phyloP scores from a whole-genome alignment of 2,888 invertebrate species.

The Meiosimyza platycephala region DNA sequence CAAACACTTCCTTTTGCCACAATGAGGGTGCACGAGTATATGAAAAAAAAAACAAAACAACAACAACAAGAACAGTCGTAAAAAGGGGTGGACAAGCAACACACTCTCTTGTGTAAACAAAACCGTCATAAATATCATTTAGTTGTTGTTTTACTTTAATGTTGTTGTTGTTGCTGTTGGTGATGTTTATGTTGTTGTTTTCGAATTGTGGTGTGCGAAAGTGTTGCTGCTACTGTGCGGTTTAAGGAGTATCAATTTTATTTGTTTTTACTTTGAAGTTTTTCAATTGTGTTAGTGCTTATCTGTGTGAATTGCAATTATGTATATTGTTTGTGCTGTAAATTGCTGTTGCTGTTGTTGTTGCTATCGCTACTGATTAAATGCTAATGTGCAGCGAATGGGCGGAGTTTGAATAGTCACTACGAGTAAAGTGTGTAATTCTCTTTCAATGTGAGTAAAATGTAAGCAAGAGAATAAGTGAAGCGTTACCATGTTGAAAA shows the following conservation, averaged over 20 bases:
- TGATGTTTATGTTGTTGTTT: conserved; percentile 18
- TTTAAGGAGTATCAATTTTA: conserved; percentile 26
- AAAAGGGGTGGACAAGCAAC: conserved; percentile 44
- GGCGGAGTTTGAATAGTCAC: no score
- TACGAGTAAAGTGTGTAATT: no score
- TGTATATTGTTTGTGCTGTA: neutral
- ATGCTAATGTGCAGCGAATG: no score
- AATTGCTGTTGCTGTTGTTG: neutral
- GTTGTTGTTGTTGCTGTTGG: conserved; percentile 18
- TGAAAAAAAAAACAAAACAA: neutral
- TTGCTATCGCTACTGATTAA: neutral
- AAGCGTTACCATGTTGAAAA: no score
- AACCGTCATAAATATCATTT: conserved; percentile 3
- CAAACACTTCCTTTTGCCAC: no score
- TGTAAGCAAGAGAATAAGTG: no score
- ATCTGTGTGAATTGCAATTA: conserved; percentile 54
- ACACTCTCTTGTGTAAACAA: conserved; percentile 37
- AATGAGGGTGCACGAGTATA: conserved; percentile 4
- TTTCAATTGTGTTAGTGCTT: conserved; percentile 50
- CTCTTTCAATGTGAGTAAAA: no score
- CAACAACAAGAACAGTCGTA: conserved; percentile 25
- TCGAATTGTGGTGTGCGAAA: conserved; percentile 19
- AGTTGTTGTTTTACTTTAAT: conserved; percentile 6
- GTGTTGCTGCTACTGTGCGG: conserved; percentile 42
- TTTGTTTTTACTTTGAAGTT: no score